Conservation (phyloP, 2,113 vertebrate genomes). For the Cephalophus harveyi region DNA sequence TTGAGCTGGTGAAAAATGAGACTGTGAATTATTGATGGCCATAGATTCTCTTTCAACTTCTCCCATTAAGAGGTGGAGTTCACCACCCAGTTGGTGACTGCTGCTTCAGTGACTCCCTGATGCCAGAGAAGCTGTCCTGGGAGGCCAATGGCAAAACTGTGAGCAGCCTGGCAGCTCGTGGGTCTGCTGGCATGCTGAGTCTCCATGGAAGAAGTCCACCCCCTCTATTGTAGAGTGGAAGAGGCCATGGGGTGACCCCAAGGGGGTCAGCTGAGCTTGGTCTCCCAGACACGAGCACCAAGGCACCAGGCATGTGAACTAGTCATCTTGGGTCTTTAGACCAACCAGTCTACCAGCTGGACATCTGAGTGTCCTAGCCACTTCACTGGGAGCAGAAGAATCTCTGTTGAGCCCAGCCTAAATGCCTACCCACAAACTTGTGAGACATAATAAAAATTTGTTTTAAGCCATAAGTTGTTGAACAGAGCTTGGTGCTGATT, state of each 20-base stretch:
- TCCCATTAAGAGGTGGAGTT: neutral
- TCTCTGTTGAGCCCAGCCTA: neutral
- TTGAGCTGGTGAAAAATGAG: neutral
- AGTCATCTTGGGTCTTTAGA: neutral
- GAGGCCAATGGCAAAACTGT: neutral
- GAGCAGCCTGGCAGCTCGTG: neutral
- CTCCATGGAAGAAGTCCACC: neutral
- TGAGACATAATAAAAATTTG: neutral
- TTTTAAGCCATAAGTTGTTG: neutral
- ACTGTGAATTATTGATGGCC: neutral
- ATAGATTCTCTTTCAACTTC: neutral
- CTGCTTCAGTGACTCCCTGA: neutral
- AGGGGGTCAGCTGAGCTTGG: neutral
- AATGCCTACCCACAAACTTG: neutral
- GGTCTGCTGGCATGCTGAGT: neutral
- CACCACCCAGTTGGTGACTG: fast-evolving
- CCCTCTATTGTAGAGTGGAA: neutral
- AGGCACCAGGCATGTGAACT: neutral
- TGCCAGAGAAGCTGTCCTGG: neutral
- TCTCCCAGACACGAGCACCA: neutral
- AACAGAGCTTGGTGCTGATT: neutral
- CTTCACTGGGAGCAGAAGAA: neutral
- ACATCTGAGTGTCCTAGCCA: neutral
- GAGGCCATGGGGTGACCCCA: neutral
- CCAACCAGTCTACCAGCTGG: neutral